A percentile compares a stretch with the other conserved stretches of the same genome.
Conservation (phyloP, 1,140 invertebrate species). For the Bactericera cockerelli region DNA sequence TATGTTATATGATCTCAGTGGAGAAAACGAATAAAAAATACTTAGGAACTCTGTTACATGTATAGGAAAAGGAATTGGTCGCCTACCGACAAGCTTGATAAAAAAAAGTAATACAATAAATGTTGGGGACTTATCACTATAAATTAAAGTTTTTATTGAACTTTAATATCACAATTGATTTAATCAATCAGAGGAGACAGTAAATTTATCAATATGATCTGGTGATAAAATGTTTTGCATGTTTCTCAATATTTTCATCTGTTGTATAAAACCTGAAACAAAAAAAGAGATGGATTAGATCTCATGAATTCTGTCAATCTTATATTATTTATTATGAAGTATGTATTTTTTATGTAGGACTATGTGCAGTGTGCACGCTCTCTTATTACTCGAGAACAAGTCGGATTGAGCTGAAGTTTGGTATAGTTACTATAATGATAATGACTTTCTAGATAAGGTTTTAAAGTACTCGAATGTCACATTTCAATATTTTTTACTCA, state of each 20-base stretch:
- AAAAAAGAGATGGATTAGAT: background rate
- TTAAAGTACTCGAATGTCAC: no score
- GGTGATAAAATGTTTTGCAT: constrained; percentile 2
- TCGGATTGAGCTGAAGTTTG: background rate
- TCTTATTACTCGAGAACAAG: background rate
- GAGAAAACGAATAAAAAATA: no score
- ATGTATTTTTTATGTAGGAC: background rate
- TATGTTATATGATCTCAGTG: no score
- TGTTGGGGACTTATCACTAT: no score
- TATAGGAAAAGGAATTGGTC: no score
- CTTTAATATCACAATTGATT: no score
- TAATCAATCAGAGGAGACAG: no score
- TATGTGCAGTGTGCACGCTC: background rate
- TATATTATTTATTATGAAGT: background rate
- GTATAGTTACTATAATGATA: background rate
- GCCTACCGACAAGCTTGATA: no score
- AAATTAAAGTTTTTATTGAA: no score
- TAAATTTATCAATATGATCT: constrained; percentile 1
- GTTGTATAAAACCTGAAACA: constrained; percentile 2
- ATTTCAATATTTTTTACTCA: no score
- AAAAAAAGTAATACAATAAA: no score
- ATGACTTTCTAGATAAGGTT: background rate
- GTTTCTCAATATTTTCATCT: constrained; percentile 3
- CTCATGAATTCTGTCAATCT: background rate
- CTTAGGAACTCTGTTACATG: no score